Evolutionary conservation across 2,113 vertebrate species (phyloP), one percentile per base, ranked within the genome.

Genomic region (Tragelaphus buxtoni): DNA sequence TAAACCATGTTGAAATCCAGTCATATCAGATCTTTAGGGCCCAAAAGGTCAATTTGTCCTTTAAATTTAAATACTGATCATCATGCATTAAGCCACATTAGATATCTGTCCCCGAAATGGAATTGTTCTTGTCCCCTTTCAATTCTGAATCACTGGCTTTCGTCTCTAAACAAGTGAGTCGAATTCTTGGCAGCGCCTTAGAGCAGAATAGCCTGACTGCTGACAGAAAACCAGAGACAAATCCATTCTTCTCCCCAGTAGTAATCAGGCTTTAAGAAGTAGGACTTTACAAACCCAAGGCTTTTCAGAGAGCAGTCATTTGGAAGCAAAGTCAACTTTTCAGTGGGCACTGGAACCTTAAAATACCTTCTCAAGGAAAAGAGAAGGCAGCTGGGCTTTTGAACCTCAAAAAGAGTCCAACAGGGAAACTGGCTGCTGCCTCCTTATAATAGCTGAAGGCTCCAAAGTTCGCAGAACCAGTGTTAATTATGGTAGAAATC

Each of bases 321-420:
- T 93, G 51, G 80, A 95, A 96, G 47, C 55, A 49, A 97, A 97
- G 87, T 58, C 85, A 92, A 77, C 63, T 65, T 95, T 49, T 87
- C 80, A 77, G 65, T 61, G 76, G 53, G 32, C 60, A 95, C 49
- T 26, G 39, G 72, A 96, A 86, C 74, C 58, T 94, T 95, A 93
- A 97, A 94, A 96, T 79, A 94, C 16, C 63, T 74, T 74, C 69
- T 51, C 93, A 95, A 87, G 74, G 58, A 90, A 97, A 93, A 91
- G 13, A 74, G 58, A 89, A 90, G 76, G 42, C 12, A 28, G 16
- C 61, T 65, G 45, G 80, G 51, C 58, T 53, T 86, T 91, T 85
- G 88, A 83, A 77, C 63, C 65, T 86, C 55, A 74, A 91, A 63
- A 94, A 82, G 1, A 55, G 51, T 58, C 69, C 91, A 89, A 35